phyloP scores from a whole-genome alignment of 2,113 vertebrate genomes.

The Erpornis zantholeuca region DNA sequence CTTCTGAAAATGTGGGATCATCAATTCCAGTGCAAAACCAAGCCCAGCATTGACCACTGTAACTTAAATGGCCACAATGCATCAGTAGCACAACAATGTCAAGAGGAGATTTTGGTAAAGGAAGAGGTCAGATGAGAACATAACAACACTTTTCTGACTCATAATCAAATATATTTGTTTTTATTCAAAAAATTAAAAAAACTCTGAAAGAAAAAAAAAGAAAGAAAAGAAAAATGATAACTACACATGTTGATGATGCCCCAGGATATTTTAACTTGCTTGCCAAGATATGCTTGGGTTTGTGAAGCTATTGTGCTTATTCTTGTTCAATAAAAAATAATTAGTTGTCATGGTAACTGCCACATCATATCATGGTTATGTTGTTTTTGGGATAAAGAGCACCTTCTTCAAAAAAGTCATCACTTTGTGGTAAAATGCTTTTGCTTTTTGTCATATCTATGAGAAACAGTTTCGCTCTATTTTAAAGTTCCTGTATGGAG shows the following conservation, averaged over 20 bases:
- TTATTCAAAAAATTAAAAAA: not conserved
- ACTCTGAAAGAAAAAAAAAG: not conserved
- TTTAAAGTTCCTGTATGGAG: constrained; percentile 27
- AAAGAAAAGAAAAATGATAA: not conserved
- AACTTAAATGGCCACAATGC: not conserved
- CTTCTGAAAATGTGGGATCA: constrained; percentile 3
- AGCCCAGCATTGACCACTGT: not conserved
- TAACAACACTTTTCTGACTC: not conserved
- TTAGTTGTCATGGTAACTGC: constrained; percentile 57
- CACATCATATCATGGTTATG: constrained; percentile 54
- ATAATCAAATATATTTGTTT: not conserved
- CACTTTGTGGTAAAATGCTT: constrained; percentile 14
- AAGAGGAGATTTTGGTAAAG: not conserved
- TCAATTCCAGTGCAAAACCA: not conserved
- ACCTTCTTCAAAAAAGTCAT: constrained; percentile 43
- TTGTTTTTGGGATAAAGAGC: constrained; percentile 55
- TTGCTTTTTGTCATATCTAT: not conserved
- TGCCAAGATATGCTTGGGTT: constrained; percentile 42
- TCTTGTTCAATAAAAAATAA: constrained; percentile 65
- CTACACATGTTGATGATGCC: constrained; percentile 34
- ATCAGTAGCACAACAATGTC: not conserved
- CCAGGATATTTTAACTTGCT: constrained; percentile 46
- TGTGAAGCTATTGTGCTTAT: constrained; percentile 52
- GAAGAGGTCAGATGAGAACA: not conserved
- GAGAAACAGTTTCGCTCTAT: not conserved